phyloP scores from a whole-genome alignment of 2,888 invertebrate species.

The Amitus sp. region DNA sequence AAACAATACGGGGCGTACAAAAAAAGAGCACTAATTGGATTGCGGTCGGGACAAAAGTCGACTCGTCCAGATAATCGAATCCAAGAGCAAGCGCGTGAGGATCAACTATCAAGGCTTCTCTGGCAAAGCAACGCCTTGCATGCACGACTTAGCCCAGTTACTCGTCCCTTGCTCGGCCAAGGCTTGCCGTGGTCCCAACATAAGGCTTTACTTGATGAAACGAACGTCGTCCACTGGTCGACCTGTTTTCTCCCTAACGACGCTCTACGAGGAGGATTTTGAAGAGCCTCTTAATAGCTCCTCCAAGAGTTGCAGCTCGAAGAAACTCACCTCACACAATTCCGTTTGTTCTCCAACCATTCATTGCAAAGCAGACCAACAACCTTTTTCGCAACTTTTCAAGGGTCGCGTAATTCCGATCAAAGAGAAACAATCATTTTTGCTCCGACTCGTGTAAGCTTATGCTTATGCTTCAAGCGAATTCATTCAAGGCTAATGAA shows the following conservation, averaged over 20 bases:
- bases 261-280: conserved; percentile 29
- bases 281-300: conserved; percentile 29
- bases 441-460: neutral
- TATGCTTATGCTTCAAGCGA: neutral
- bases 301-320: conserved; percentile 20
- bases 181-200: conserved; percentile 26
- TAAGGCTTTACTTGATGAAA: conserved; percentile 39
- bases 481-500: too few relatives aligned
- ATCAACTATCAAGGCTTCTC: conserved; percentile 54
- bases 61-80: conserved; percentile 44
- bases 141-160: conserved; percentile 48
- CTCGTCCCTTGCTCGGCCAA: conserved; percentile 24
- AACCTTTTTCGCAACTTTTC: neutral
- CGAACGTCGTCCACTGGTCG: conserved; percentile 42
- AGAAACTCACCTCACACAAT: conserved; percentile 18
- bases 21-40: too few relatives aligned
- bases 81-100: conserved; percentile 43
- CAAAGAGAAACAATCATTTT: neutral
- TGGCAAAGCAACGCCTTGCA: conserved; percentile 38
- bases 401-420: neutral
- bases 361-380: neutral
- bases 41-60: conserved; percentile 24
- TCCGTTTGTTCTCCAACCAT: neutral
- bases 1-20: too few relatives aligned
- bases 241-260: conserved; percentile 48